Conservation (phyloP, 2,888 invertebrate genomes). For the Adela reaumurella region DNA sequence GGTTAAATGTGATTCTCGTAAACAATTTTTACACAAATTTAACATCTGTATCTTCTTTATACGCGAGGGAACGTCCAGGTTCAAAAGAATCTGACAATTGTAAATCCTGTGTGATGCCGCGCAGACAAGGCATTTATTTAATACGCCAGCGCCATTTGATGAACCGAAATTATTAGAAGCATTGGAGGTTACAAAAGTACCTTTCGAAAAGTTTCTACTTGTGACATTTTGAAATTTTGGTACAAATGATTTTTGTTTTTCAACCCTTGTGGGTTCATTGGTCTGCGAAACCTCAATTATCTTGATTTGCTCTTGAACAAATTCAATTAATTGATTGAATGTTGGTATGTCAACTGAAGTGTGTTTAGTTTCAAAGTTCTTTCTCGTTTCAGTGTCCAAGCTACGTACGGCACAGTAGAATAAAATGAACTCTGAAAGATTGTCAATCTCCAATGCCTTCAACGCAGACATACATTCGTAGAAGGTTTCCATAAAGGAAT, state of each 20-base stretch:
- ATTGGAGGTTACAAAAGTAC: neutral
- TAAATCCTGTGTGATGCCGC: neutral
- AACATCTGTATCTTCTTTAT: neutral
- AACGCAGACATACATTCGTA: neutral
- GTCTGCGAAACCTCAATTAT: neutral
- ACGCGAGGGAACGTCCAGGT: neutral
- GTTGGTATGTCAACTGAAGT: neutral
- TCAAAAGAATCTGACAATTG: neutral
- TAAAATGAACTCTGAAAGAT: neutral
- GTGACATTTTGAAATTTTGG: neutral
- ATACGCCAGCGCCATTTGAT: too few relatives aligned
- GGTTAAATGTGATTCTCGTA: neutral
- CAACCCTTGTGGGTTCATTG: neutral
- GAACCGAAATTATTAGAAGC: too few relatives aligned
- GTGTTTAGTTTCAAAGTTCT: neutral
- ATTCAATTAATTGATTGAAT: neutral
- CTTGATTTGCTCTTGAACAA: neutral
- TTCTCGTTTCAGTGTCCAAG: neutral
- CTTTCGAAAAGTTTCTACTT: too few relatives aligned
- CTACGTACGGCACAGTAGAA: neutral
- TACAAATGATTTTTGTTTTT: neutral
- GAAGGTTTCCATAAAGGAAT: neutral
- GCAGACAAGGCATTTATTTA: too few relatives aligned
- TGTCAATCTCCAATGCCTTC: neutral
- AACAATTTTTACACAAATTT: neutral